These are phyloP conservation scores for Sciaenops ocellatus DNA, from an alignment of 2,797 vertebrate species.

Conservation along the genomic window DNA sequence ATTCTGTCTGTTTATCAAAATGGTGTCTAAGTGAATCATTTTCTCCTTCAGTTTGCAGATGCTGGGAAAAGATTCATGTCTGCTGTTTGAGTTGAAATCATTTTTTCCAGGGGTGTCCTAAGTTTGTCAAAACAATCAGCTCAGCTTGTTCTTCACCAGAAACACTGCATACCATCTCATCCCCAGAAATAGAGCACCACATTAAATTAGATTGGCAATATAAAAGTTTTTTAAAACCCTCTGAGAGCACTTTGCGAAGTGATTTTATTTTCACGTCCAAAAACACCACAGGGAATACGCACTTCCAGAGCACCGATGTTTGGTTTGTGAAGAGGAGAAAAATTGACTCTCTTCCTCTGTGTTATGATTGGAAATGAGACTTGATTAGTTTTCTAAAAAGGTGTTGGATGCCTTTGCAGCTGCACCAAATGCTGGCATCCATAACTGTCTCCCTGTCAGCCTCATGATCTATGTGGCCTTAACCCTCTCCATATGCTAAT, in stretches of 20 bases:
- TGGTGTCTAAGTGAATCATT: slow-evolving; percentile 34
- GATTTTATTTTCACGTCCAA: slow-evolving; percentile 49
- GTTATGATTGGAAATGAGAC: slow-evolving; percentile 36
- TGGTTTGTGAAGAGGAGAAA: slow-evolving; percentile 41
- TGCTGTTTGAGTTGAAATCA: slow-evolving; percentile 28
- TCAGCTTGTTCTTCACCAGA: slow-evolving; percentile 14
- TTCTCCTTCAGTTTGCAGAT: slow-evolving; percentile 27
- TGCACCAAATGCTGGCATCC: slow-evolving; percentile 39
- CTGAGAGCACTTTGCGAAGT: slow-evolving; percentile 33
- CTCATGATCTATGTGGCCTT: slow-evolving; percentile 53
- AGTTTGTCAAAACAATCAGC: slow-evolving; percentile 43
- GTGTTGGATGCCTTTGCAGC: slow-evolving; percentile 42
- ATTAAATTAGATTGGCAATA: slow-evolving; percentile 48
- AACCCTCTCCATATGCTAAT: slow-evolving; percentile 64
- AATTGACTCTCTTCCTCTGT: neutral
- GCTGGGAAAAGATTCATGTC: slow-evolving; percentile 9
- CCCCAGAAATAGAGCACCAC: slow-evolving; percentile 29
- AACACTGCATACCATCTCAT: slow-evolving; percentile 14
- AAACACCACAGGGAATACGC: slow-evolving; percentile 31
- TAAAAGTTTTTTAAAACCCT: slow-evolving; percentile 50
- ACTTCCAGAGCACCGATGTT: slow-evolving; percentile 30
- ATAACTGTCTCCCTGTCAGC: slow-evolving; percentile 39
- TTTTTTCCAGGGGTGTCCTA: slow-evolving; percentile 23
- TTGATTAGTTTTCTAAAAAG: slow-evolving; percentile 41
- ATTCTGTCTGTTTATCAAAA: slow-evolving; percentile 47